A percentile compares a stretch with the other conserved stretches of the same genome.
phyloP scores from a whole-genome alignment of 2,797 vertebrate species.

The Psittacula echo region DNA sequence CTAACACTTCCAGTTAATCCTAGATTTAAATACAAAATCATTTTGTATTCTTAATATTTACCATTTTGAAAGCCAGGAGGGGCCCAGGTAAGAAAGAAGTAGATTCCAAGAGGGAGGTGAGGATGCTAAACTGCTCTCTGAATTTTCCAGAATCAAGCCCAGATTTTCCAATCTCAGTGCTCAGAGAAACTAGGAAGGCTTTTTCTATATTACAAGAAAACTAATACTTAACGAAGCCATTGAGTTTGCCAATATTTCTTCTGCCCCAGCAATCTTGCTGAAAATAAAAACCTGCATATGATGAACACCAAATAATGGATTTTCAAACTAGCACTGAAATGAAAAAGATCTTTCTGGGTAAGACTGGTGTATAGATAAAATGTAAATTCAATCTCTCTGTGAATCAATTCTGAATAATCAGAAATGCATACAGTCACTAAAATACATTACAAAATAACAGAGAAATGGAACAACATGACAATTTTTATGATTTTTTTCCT shows the following conservation, averaged over 20 bases:
- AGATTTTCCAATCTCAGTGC: background rate
- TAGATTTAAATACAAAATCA: background rate
- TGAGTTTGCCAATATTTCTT: slow-evolving; percentile 30
- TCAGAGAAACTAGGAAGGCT: background rate
- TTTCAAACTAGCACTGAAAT: slow-evolving; percentile 53
- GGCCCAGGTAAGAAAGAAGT: background rate
- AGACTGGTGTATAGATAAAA: slow-evolving; percentile 56
- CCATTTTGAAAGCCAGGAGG: background rate
- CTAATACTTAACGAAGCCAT: background rate
- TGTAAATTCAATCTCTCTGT: slow-evolving; percentile 45
- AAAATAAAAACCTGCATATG: slow-evolving; percentile 40
- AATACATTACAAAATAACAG: slow-evolving; percentile 27
- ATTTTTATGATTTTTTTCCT: background rate
- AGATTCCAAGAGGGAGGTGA: background rate
- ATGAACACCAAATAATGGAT: slow-evolving; percentile 61
- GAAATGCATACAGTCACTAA: slow-evolving; percentile 39
- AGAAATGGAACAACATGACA: slow-evolving; percentile 19
- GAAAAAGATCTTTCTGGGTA: slow-evolving; percentile 49
- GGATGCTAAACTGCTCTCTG: background rate
- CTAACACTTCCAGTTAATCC: background rate
- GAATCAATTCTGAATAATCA: slow-evolving; percentile 56
- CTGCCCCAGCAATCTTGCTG: slow-evolving; percentile 26
- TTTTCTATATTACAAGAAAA: slow-evolving; percentile 7
- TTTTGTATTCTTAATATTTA: background rate
- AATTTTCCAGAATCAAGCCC: background rate